phyloP scores from a whole-genome alignment of 2,888 invertebrate species.

The Hirtodrosophila alboralis region DNA sequence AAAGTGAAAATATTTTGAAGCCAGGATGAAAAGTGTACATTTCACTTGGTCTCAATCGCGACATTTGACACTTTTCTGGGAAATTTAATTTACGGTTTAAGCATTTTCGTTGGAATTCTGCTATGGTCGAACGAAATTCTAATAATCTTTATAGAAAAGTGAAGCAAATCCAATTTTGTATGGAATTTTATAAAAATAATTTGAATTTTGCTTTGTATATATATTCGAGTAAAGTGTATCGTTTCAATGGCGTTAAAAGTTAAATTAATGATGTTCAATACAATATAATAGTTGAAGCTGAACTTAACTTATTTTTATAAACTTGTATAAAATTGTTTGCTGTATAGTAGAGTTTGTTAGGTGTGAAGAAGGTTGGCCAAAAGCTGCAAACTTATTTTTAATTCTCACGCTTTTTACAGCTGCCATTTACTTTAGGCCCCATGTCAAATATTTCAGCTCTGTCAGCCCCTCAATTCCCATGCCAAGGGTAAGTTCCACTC shows the following conservation, averaged over 20 bases:
- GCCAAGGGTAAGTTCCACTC: constrained; percentile 32
- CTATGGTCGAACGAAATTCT: constrained; percentile 14
- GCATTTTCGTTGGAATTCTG: constrained; percentile 4
- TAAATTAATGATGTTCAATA: no score
- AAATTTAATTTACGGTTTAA: constrained; percentile 40
- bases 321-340: constrained; percentile 16
- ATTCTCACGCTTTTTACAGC: constrained; percentile 66
- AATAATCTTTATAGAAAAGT: constrained; percentile 11
- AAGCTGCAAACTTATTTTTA: constrained; percentile 69
- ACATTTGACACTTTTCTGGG: constrained; percentile 41
- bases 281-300: no score
- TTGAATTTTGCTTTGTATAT: no score
- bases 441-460: constrained; percentile 54
- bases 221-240: no score
- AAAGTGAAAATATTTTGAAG: neutral
- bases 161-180: no score
- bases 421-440: constrained; percentile 59
- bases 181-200: no score
- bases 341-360: constrained; percentile 3
- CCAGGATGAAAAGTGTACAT: constrained; percentile 1
- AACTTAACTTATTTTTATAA: constrained; percentile 15
- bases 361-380: constrained; percentile 23
- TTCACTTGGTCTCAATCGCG: constrained; percentile 5
- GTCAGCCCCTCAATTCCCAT: constrained; percentile 1
- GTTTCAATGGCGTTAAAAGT: no score